Evolutionary conservation across 92 coral and sea anemone species (phyloP), one percentile per base, ranked within the genome.

Genomic region (Hydrozoanthus gracilis): DNA sequence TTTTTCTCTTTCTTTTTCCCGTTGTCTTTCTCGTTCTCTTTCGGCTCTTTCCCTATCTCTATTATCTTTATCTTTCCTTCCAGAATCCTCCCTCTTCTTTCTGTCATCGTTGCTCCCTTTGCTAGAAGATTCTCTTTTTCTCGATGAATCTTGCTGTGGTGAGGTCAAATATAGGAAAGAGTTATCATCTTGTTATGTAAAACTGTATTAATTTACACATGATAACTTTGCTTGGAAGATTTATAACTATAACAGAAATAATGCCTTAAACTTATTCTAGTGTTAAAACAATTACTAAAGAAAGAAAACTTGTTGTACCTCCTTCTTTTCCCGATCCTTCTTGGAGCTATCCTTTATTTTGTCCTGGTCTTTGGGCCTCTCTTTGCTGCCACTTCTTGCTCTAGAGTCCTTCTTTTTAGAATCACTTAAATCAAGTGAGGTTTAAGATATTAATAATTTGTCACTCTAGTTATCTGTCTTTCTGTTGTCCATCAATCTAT

Each of bases 351-450:
- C 89, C 92, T 88, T 90, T 48, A 82, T 91, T 16, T 88, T 86
- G 39, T 96, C 98, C 65, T 82, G 83, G 44, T 96, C 99, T 84
- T 95, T 93, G 69, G 95, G 82, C 51, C 76, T 87, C 55, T 91
- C 99, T 78, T 87, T 87, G 56, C 88, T 91, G 9, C 92, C 93
- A 87, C 92, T 92, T 27, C 93, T 92, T 13, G 94, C 71, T 76
- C 93, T 90, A 64, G 95, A 90, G 44, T 96, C 96, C 83, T 88
- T 94, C 89, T 89, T 93, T 82, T 93, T 96, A 49, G 93, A 79
- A 62, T 91, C 98, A 72, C 87, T 87, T 44, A 18, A 79, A 62
- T 27, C 4, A 39, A 61, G 8, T 10, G 0, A 27, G 5, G 12
- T 8, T 50, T 14, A 44, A 12, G 3, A 16, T 17, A 51, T 77